Evolutionary conservation across 2,797 vertebrate species (phyloP), one percentile per base, ranked within the genome.

Genomic region (Arctocebus calabarensis): DNA sequence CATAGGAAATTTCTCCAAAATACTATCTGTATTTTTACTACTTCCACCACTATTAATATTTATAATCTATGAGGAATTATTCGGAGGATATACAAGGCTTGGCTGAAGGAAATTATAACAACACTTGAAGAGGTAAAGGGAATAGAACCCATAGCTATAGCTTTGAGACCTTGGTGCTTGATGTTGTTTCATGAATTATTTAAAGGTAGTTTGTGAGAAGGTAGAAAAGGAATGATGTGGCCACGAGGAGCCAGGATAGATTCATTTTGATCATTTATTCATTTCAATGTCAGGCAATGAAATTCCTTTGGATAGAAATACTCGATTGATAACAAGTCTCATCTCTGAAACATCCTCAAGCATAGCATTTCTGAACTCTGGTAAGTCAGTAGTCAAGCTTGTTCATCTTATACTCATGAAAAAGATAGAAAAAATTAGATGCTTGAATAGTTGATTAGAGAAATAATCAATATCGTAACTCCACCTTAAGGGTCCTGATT

Each of bases 1-100:
- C 23, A 43, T 48, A 89, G 55, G 48, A 88, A 45, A 78, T 83
- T 83, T 19, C n/a, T 88, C 17, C 19, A 90, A 68, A 96, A 90
- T 94, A 7, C 66, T 94, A 12, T 52, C 45, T 68, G 12, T 43
- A 32, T 11, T 74, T 22, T 66, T 34, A 32, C 19, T 84, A 64
- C 14, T 87, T 2, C 23, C 13, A 32, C 10, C 8, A 77, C 3
- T 88, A 40, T 84, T 88, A 57, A 64, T 45, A n/a, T 81, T 90
- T 90, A 45, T 57, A 43, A 86, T 52, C 1, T 79, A 14, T 62
- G 37, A 94, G 20, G 40, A 84, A 84, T 40, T 29, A 1, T 71
- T 40, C 20, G 52, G 7, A 86, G 13, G 10, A 57, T 62, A 0
- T 59, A 84, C 17, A 78, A 78, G 13, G 16, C 32, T 86, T 25